Evolutionary conservation across 2,888 invertebrate genomes (phyloP), one percentile per base, ranked within the genome.

Genomic region (Sesia apiformis): DNA sequence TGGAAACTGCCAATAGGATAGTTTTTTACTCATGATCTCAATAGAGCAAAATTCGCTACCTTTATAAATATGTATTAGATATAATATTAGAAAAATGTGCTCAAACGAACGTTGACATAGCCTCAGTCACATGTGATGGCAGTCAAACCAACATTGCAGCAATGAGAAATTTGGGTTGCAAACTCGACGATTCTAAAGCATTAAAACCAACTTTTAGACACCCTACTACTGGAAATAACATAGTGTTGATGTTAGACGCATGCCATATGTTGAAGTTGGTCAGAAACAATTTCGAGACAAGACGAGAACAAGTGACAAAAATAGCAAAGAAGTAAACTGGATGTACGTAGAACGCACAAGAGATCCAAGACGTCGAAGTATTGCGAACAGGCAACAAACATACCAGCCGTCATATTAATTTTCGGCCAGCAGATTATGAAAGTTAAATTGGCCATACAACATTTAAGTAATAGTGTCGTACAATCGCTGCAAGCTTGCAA

Each of bases 1-100:
- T 57, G 54, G 52, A 57, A 54, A 39, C 2, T 57, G 6, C 57
- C 57, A 3, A 51, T 57, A 3, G 57, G 53, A 6, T 57, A 57
- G 53, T 57, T 57, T 57, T 49, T 56, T 39, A 53, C 46, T 7
- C 53, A 55, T 49, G 55, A 55, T 4, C n/a, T 54, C 0, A 40
- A 52, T 7, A 5, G 8, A 4, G 51, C 4, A 1, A 43, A 51
- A 46, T 49, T 51, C 3, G 53, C 53, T 0, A 56, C 52, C 46
- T 23, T 55, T 39, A 53, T 53, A 41, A 56, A 58, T 46, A 38
- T 55, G 42, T n/a, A n/a, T n/a, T n/a, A n/a, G n/a, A n/a, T n/a
- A n/a, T n/a, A n/a, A 6, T 41, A 0, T 4, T 56, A n/a, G 6
- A 3, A 51, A 58, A 58, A 43, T 52, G 50, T 6, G 46, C 49